Percentiles rank a stretch among this genome's conserved stretches.
phyloP scores from a whole-genome alignment of 2,797 vertebrate genomes.

The Lerista edwardsae region DNA sequence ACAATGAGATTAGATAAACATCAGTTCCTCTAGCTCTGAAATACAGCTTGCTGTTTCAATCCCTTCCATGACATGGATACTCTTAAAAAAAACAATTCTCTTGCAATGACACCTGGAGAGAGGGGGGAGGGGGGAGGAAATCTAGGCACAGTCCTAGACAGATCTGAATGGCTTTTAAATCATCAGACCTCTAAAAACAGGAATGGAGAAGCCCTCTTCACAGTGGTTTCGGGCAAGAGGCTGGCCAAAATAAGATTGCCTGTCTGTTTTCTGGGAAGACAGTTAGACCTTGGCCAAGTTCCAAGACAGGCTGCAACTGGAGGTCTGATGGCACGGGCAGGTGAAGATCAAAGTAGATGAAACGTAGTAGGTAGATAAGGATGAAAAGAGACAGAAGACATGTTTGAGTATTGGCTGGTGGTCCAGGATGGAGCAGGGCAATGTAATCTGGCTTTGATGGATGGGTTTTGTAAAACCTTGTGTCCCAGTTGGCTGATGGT shows the following conservation, averaged over 20 bases:
- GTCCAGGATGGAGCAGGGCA: too few relatives aligned
- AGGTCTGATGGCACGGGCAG: too few relatives aligned
- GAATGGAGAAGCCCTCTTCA: background rate
- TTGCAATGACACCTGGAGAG: background rate
- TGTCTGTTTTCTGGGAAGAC: background rate
- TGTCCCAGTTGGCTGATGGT: too few relatives aligned
- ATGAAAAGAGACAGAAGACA: too few relatives aligned
- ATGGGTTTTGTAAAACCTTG: too few relatives aligned
- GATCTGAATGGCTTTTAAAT: background rate
- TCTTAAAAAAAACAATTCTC: slow-evolving; percentile 19
- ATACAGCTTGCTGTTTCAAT: background rate
- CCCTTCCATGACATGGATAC: background rate
- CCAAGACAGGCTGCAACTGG: background rate
- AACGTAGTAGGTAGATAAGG: too few relatives aligned
- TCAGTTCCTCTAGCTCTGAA: background rate
- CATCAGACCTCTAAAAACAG: background rate
- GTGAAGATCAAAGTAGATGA: too few relatives aligned
- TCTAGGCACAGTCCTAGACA: background rate
- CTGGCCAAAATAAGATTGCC: background rate
- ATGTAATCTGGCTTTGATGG: too few relatives aligned
- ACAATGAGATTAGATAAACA: background rate
- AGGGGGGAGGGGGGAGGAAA: background rate
- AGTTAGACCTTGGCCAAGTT: background rate
- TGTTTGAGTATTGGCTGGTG: too few relatives aligned
- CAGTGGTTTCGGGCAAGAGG: background rate